Base-by-base conservation (phyloP, 2,888 invertebrate species). In the Patella depressa region DNA sequence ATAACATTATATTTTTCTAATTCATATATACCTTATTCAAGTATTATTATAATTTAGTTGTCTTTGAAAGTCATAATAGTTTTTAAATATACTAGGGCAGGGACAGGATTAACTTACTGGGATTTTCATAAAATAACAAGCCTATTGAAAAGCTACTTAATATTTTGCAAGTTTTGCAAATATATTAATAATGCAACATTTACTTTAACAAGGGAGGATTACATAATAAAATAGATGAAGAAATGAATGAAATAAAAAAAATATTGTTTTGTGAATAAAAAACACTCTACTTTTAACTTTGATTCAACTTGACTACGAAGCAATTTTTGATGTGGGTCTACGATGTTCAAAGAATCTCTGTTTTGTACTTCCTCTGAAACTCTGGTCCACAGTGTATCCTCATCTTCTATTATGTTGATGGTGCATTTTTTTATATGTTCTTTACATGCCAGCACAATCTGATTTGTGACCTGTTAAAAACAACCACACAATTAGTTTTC, bases 401-500 rank as follows among this genome's bases (percentile, higher is more conserved):
- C 85, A 72, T 88, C 89, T 75, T 88, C 87, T 77, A 85, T 81
- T 9, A 76, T 73, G 65, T 85, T 85, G 45, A 88, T 81, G 72
- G 90, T 89, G 73, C 84, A 85, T 54, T 85, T 84, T 79, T 89
- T 85, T 71, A 91, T 89, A 85, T 90, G 88, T 55, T 91, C 89
- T 81, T 91, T 91, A 80, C 90, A 90, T 1, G 88, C 87, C 80
- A 89, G 81, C n/a, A 91, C 91, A 53, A 91, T 82, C 82, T 91
- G 91, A 79, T 91, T 91, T 11, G 90, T 90, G 24, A 91, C 88
- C 90, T 90, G 74, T 19, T 76, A 81, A 57, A 59, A 45, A 45
- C 7, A 45, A 45, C 0, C 45, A 45, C 9, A 45, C 9, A 45
- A 45, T 45, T 45, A 45, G 9, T 9, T 45, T 45, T 45, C 9